phyloP scores from a whole-genome alignment of 2,113 vertebrate genomes.

The Vidua macroura region DNA sequence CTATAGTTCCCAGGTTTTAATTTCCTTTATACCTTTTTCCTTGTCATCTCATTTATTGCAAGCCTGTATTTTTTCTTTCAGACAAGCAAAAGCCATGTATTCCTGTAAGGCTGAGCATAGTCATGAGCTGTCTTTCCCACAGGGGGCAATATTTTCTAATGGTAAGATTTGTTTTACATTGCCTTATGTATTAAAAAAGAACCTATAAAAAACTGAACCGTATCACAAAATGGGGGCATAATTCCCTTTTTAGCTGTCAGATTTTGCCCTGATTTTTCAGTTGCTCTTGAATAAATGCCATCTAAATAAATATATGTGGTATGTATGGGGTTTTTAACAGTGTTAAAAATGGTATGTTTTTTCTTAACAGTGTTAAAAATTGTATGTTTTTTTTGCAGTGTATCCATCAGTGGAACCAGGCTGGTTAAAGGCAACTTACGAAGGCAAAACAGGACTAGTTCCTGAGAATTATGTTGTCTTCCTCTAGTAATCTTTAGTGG shows the following conservation, averaged over 20 bases:
- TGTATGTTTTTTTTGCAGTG: conserved; percentile 69
- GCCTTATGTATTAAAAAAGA: neutral
- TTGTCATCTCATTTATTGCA: neutral
- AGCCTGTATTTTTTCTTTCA: conserved; percentile 58
- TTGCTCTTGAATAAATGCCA: neutral
- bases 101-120: conserved; percentile 96
- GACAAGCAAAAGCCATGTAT: conserved; percentile 95
- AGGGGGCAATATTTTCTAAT: conserved; percentile 92
- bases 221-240: neutral
- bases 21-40: neutral
- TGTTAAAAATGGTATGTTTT: neutral
- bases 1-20: neutral
- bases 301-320: neutral
- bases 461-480: conserved; percentile 95
- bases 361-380: too few relatives aligned
- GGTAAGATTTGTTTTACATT: conserved; percentile 73
- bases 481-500: conserved; percentile 77
- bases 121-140: conserved; percentile 95
- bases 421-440: conserved; percentile 93
- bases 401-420: conserved; percentile 93
- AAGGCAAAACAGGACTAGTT: conserved; percentile 92
- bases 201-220: neutral
- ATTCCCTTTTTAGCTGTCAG: neutral
- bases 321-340: neutral
- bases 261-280: neutral